Conservation (phyloP, 2,888 invertebrate genomes). For the Cephalotes varians region DNA sequence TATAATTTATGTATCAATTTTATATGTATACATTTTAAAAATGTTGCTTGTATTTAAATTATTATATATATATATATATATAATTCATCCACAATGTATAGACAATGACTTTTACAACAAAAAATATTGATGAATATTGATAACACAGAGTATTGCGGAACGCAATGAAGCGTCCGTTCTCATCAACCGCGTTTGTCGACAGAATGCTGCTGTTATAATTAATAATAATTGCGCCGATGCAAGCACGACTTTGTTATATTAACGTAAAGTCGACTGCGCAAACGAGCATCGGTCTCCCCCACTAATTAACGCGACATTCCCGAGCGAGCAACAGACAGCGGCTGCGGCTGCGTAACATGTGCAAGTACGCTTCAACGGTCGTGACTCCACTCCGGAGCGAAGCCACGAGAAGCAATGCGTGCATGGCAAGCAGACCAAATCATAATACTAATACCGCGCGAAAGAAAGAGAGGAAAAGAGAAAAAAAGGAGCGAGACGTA, state of each 20-base stretch:
- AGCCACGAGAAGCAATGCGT: conserved; percentile 32
- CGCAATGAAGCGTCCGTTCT: background rate
- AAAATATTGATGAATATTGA: background rate
- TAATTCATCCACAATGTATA: too few species aligned
- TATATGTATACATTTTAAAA: too few species aligned
- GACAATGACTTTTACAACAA: too few species aligned
- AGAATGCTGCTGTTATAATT: background rate
- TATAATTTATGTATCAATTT: too few species aligned
- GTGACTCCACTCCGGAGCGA: conserved; percentile 29
- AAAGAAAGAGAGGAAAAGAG: background rate
- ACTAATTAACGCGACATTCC: conserved; percentile 48
- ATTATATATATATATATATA: background rate
- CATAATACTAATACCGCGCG: conserved; percentile 47
- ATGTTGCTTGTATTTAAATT: too few species aligned
- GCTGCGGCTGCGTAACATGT: conserved; percentile 48
- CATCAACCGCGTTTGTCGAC: background rate
- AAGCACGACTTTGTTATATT: background rate
- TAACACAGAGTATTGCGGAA: background rate
- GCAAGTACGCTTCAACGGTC: conserved; percentile 53
- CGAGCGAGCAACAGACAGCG: conserved; percentile 24
- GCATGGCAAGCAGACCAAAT: conserved; percentile 40
- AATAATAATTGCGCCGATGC: background rate
- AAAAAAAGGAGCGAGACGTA: background rate
- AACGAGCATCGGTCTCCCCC: conserved; percentile 32
- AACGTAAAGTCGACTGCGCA: conserved; percentile 8